Percentiles rank a stretch among this genome's conserved stretches.
These are phyloP conservation scores for Rousettus madagascariensis DNA, from an alignment of 2,797 vertebrate species.

Conservation along the genomic window DNA sequence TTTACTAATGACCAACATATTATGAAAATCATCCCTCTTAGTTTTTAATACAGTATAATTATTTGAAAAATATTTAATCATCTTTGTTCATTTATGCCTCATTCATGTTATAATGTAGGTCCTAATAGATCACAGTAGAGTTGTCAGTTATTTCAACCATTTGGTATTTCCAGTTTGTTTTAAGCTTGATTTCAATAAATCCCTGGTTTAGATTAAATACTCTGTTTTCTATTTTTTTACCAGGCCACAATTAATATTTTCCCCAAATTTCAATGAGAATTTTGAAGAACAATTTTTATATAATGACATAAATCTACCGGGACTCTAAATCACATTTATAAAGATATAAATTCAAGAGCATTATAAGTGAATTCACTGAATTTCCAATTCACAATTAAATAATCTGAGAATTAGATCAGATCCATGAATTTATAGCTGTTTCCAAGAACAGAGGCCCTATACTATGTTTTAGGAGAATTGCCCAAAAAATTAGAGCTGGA, in stretches of 20 bases:
- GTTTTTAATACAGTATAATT: not conserved
- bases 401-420: not conserved
- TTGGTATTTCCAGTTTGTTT: not conserved
- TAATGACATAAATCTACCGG: not conserved
- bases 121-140: not conserved
- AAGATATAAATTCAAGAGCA: not conserved
- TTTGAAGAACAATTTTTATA: not conserved
- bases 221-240: not conserved
- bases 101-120: not conserved
- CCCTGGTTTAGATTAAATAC: not conserved
- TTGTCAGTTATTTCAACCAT: not conserved
- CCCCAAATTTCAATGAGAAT: not conserved
- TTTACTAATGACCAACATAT: not conserved
- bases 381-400: not conserved
- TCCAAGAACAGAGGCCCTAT: not conserved
- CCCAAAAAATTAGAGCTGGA: not conserved
- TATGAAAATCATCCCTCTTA: not conserved
- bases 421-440: not conserved
- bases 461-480: not conserved
- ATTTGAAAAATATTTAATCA: not conserved
- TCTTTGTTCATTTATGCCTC: not conserved
- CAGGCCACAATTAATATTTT: not conserved
- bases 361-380: not conserved
- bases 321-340: not conserved
- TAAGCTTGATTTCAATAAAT: not conserved